Evolutionary conservation across 35 echinoderm and acorn worm species (phyloP), one percentile per base, ranked within the genome.

Genomic region (Anneissia japonica): DNA sequence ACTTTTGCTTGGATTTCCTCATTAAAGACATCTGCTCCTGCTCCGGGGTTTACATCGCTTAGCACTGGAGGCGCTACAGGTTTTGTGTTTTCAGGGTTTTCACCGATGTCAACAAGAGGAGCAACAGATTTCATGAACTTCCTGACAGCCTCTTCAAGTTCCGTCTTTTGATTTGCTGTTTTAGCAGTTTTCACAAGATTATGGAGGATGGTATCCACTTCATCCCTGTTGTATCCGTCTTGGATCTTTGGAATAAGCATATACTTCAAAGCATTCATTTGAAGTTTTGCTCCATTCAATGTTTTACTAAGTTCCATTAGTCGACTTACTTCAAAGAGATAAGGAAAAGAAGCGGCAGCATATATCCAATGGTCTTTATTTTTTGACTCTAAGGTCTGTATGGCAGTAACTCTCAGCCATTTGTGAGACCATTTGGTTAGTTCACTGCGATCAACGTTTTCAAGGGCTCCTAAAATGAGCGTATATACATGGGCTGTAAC

Each of bases 291-390:
- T 79, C 32, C 29, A 32, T 79, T 79, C 77, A 79, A 36, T 31
- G 28, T 35, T 79, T 32, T 34, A 79, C 77, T 9, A 4, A 79
- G 77, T 5, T 79, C 77, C 5, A 79, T 33, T 16, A 79, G 16
- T 33, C 77, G 77, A 26, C 31, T 79, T 3, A 79, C 4, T 79
- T 79, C 77, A 79, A 79, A 79, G 4, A 79, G 33, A 26, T 79
- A 79, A 21, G 77, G 77, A 35, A 79, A 79, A 4, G 10, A 79
- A 33, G 77, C n/a, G 23, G 77, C 77, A 5, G 77, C 77, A 79
- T 79, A 79, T 79, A 79, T 79, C 77, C 77, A 79, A 37, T 79
- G 77, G 4, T 79, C n/a, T 79, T 79, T 79, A 32, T 79, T 79
- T 5, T 32, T 35, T 79, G 77, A 32, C 32, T 79, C 33, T 5